Evolutionary conservation across 2,113 vertebrate species (phyloP), one percentile per base, ranked within the genome.

Genomic region (Thymallus thymallus): DNA sequence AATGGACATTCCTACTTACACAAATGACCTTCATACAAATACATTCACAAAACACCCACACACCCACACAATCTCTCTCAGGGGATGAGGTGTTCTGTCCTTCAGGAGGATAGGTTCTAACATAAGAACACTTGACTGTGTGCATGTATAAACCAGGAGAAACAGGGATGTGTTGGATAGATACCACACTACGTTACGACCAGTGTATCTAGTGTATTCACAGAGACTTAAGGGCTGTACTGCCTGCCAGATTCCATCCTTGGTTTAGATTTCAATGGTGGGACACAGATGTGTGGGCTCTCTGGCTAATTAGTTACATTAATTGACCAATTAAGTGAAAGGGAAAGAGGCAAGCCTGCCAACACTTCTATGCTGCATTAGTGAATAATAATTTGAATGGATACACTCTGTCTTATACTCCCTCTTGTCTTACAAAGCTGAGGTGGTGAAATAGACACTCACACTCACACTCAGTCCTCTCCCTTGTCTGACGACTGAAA

Each of bases 261-360:
- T 58, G 35, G 35, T 7, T 41, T 2, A 10, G 9, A 41, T 41
- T 41, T 41, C 35, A 41, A 41, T 41, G 35, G 35, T 41, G 35
- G 35, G 35, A 77, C 82, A 35, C 90, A 91, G 82, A 80, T 91
- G 86, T 82, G 76, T 74, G 80, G 83, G 26, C 0, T 65, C 78
- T 68, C 60, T 58, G 26, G 67, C 69, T 85, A 78, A 85, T 87
- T 90, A 89, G 83, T 78, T 72, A 65, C 84, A 73, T 85, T 85
- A 85, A 86, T 77, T 76, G 22, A 61, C 22, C 22, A 61, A 61
- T 61, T 61, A 61, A 55, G 77, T 48, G 68, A 77, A 75, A 83
- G 82, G 56, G 79, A 69, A 4, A 74, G 68, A 72, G 29, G 64
- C 51, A 55, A 20, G 18, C 51, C 51, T 55, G 18, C 51, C 18